A percentile compares a stretch with the other conserved stretches of the same genome.
phyloP scores from a whole-genome alignment of 1,140 invertebrate species.

The Microplitis mediator region DNA sequence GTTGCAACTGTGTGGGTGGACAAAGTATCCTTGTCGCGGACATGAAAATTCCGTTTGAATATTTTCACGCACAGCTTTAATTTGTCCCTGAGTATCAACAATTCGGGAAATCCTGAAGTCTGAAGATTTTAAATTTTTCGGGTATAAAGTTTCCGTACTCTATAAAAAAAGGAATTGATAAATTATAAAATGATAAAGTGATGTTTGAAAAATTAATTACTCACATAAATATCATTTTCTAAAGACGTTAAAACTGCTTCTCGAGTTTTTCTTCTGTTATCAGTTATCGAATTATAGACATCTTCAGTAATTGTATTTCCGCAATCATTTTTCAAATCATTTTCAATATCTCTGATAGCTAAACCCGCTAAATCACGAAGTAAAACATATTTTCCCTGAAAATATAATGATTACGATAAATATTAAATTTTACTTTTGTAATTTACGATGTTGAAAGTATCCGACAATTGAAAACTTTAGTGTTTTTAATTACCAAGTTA shows the following conservation, averaged over 20 bases:
- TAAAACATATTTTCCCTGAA: conserved; percentile 66
- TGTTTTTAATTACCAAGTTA: too few species aligned
- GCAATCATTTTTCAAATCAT: conserved; percentile 51
- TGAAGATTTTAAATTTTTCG: conserved; percentile 70
- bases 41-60: conserved; percentile 77
- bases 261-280: conserved; percentile 63
- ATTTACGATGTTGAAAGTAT: too few species aligned
- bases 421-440: too few species aligned
- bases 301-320: conserved; percentile 48
- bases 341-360: conserved; percentile 52
- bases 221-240: conserved; percentile 57
- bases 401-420: not conserved
- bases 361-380: conserved; percentile 66
- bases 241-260: conserved; percentile 56
- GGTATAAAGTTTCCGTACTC: conserved; percentile 44
- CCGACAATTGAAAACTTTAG: too few species aligned
- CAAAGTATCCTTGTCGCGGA: conserved; percentile 78
- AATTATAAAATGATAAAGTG: not conserved
- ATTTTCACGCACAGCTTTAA: conserved; percentile 73
- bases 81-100: conserved; percentile 74
- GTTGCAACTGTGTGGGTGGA: conserved; percentile 79
- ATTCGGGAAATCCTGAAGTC: conserved; percentile 75
- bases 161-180: conserved; percentile 27
- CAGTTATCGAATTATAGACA: conserved; percentile 52
- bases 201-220: not conserved